Evolutionary conservation across 2,888 invertebrate genomes (phyloP).

Genomic region (Abrostola tripartita): DNA sequence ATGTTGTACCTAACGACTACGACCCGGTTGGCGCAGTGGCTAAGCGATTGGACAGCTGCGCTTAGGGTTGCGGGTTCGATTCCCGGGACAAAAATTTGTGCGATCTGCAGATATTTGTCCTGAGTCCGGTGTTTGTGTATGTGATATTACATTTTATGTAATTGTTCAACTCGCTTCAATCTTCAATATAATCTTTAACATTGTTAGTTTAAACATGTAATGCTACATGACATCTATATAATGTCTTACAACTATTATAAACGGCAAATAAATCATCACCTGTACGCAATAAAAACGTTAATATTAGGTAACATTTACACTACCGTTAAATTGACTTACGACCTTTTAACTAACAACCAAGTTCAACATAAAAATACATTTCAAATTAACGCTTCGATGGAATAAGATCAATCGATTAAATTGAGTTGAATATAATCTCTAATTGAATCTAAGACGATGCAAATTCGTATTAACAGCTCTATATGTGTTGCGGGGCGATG

Average conservation of each 20-base stretch:
- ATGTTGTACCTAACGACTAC: too few relatives aligned
- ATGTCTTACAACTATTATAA: background rate
- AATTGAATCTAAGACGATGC: constrained; percentile 53
- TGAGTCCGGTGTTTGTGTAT: too few relatives aligned
- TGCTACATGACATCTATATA: too few relatives aligned
- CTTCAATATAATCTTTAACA: too few relatives aligned
- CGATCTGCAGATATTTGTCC: too few relatives aligned
- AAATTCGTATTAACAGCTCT: constrained; percentile 61
- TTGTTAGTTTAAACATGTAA: too few relatives aligned
- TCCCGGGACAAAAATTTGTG: too few relatives aligned
- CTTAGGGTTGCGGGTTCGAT: too few relatives aligned
- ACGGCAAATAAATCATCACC: constrained; percentile 18
- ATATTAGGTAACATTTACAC: constrained; percentile 12
- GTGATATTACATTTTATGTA: too few relatives aligned
- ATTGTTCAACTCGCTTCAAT: too few relatives aligned
- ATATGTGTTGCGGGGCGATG: constrained; percentile 64
- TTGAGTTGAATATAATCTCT: constrained; percentile 48
- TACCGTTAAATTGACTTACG: constrained; percentile 23
- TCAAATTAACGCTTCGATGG: constrained; percentile 42
- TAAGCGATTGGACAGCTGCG: too few relatives aligned
- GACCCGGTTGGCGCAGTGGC: too few relatives aligned
- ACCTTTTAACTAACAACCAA: constrained; percentile 21
- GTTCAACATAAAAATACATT: constrained; percentile 41
- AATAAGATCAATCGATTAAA: constrained; percentile 33
- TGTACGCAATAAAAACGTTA: constrained; percentile 4